phyloP scores from a whole-genome alignment of 1,140 invertebrate genomes.

The Anastrepha ludens region DNA sequence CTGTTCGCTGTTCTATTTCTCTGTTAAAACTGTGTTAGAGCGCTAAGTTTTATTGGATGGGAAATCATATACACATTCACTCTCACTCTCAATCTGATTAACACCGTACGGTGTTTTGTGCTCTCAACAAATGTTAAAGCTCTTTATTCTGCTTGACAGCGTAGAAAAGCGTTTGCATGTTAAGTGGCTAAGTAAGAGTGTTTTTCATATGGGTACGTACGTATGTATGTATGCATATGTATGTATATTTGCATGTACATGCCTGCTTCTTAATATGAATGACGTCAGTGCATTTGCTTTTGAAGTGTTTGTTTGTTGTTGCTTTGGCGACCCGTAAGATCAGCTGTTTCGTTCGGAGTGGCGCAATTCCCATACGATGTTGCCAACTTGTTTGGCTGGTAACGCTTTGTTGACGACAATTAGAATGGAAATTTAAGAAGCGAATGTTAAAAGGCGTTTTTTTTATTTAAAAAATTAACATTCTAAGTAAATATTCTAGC shows the following conservation, averaged over 20 bases:
- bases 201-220: not conserved
- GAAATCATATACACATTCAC: not conserved
- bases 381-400: not conserved
- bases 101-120: not conserved
- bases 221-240: not conserved
- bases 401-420: not conserved
- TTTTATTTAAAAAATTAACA: too few species aligned
- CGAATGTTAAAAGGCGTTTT: not conserved
- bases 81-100: not conserved
- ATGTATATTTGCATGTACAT: not conserved
- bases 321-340: not conserved
- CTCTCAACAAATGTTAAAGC: not conserved
- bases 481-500: too few species aligned
- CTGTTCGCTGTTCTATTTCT: not conserved
- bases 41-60: too few species aligned
- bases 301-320: not conserved
- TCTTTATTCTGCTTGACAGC: not conserved
- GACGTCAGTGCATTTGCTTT: not conserved
- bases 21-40: not conserved
- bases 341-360: not conserved
- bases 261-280: constrained; percentile 10
- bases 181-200: not conserved
- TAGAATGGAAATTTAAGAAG: not conserved
- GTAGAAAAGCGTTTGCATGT: not conserved
- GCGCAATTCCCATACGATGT: not conserved